These are phyloP conservation scores for Cyclophora albipunctata DNA, from an alignment of 2,888 invertebrate species.

Conservation along the genomic window DNA sequence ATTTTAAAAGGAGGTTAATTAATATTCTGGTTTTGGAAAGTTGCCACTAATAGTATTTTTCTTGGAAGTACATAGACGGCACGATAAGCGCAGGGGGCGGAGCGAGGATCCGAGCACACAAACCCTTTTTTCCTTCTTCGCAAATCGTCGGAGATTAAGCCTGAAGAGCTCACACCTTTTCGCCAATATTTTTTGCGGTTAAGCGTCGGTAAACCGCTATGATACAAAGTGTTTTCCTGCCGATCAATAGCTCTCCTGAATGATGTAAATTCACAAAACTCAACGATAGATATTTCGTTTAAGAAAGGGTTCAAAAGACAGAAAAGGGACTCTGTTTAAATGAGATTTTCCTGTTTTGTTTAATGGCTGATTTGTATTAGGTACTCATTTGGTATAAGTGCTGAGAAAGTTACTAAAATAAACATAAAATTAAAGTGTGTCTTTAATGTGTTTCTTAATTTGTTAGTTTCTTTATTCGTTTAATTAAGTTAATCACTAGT, in stretches of 20 bases:
- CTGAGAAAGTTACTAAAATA: too few species aligned
- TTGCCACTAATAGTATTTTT: constrained; percentile 45
- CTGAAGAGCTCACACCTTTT: constrained; percentile 64
- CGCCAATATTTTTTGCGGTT: constrained; percentile 64
- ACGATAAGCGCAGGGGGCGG: constrained; percentile 53
- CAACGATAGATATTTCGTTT: constrained; percentile 38
- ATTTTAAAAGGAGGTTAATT: constrained; percentile 6
- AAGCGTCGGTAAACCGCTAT: constrained; percentile 50
- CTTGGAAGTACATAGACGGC: constrained; percentile 54
- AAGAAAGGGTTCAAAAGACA: constrained; percentile 30
- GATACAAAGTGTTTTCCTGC: constrained; percentile 53
- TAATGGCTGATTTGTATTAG: constrained; percentile 28
- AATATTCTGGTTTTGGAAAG: constrained; percentile 33
- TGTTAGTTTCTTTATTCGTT: too few species aligned
- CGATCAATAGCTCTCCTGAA: constrained; percentile 48
- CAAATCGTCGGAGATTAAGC: constrained; percentile 71
- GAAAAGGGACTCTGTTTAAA: constrained; percentile 34
- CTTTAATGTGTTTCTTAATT: too few species aligned
- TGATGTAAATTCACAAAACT: constrained; percentile 37
- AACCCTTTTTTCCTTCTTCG: constrained; percentile 70
- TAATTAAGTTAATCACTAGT: too few species aligned
- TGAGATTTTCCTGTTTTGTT: constrained; percentile 32
- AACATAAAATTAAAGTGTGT: too few species aligned
- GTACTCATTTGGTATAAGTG: background rate
- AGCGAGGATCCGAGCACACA: constrained; percentile 49